Conservation (phyloP, 2,888 invertebrate species). For the Drosophila kokeensis region DNA sequence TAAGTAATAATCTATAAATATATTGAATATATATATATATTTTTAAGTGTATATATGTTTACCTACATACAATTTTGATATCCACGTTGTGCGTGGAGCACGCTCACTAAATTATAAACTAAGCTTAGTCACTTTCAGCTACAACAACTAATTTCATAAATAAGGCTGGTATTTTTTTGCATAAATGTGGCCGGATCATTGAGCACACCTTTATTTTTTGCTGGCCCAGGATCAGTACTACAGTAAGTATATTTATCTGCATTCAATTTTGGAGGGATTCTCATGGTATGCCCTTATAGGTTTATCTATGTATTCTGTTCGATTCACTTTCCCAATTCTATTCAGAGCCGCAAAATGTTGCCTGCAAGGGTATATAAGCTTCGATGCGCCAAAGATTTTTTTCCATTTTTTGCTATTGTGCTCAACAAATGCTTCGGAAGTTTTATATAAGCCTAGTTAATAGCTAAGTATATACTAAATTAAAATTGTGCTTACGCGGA, state of each 20-base stretch:
- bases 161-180: conserved; percentile 67
- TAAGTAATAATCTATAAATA: conserved; percentile 55
- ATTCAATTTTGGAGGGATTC: conserved; percentile 70
- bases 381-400: conserved; percentile 41
- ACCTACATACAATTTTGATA: conserved; percentile 55
- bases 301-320: background rate
- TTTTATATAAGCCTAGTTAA: conserved; percentile 62
- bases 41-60: conserved; percentile 12
- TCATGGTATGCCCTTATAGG: conserved; percentile 25
- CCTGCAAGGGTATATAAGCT: conserved; percentile 29
- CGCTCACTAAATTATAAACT: conserved; percentile 73
- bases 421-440: conserved; percentile 66
- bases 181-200: conserved; percentile 35
- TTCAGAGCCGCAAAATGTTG: background rate
- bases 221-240: conserved; percentile 54
- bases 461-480: conserved; percentile 71
- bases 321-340: background rate
- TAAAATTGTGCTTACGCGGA: conserved; percentile 80
- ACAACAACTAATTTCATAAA: conserved; percentile 76
- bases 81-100: conserved; percentile 12
- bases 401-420: conserved; percentile 53
- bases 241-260: conserved; percentile 27
- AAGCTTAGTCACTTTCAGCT: conserved; percentile 68
- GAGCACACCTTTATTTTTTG: conserved; percentile 15
- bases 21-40: conserved; percentile 47